Conservation (phyloP, 92 coral and sea anemone genomes). For the Zoanthus solanderi region DNA sequence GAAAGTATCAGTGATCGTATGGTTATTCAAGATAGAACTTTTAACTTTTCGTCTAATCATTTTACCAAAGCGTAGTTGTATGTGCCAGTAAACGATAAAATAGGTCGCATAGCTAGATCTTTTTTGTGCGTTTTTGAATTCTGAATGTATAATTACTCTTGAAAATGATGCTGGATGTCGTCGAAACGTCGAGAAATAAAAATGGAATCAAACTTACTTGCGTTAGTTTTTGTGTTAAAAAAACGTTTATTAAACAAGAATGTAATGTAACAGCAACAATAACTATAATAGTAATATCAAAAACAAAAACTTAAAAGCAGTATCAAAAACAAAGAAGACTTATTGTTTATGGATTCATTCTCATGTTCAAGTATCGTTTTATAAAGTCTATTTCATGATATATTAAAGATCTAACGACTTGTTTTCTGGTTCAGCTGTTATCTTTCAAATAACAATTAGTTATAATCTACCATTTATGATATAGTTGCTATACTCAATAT, state of each 20-base stretch:
- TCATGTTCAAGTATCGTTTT: not conserved
- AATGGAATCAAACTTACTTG: no score
- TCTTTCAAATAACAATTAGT: not conserved
- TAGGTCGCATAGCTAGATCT: no score
- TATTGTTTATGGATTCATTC: constrained; percentile 4
- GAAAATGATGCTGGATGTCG: no score
- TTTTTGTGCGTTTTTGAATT: no score
- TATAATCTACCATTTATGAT: constrained; percentile 1
- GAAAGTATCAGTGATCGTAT: no score
- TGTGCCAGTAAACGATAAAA: no score
- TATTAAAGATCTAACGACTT: not conserved
- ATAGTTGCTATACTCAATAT: not conserved
- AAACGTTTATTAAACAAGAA: not conserved
- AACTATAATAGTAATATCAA: not conserved
- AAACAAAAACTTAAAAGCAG: not conserved
- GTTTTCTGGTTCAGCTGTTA: not conserved
- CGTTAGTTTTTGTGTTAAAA: not conserved
- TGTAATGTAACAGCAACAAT: not conserved
- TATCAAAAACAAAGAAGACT: constrained; percentile 2
- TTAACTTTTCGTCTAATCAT: no score
- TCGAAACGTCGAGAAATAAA: no score
- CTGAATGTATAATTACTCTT: no score
- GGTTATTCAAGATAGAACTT: no score
- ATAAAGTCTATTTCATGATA: constrained; percentile 1
- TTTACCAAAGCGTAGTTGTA: no score